phyloP scores from a whole-genome alignment of 2,888 invertebrate species.

The Macropis europaea region DNA sequence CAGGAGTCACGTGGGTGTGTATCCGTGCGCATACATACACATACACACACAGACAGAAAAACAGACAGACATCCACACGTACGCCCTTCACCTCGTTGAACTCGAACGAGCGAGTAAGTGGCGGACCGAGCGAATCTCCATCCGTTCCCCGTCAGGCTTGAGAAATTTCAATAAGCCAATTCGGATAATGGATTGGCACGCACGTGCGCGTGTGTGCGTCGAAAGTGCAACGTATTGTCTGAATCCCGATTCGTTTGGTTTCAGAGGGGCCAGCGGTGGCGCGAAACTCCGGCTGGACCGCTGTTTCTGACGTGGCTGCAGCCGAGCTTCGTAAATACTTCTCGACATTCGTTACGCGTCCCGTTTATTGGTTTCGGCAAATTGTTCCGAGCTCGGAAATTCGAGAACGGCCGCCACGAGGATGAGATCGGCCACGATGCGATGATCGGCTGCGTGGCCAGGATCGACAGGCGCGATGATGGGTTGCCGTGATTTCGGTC shows the following conservation, averaged over 20 bases:
- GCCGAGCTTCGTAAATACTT: slow-evolving; percentile 48
- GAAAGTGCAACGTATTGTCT: slow-evolving; percentile 62
- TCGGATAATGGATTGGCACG: slow-evolving; percentile 78
- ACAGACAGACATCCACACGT: not conserved
- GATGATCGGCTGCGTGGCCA: slow-evolving; percentile 9
- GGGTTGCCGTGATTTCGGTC: slow-evolving; percentile 60
- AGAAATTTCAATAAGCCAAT: slow-evolving; percentile 80
- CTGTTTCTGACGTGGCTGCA: slow-evolving; percentile 52
- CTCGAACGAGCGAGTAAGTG: slow-evolving; percentile 63
- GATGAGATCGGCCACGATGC: not conserved
- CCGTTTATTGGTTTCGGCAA: slow-evolving; percentile 50
- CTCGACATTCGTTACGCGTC: slow-evolving; percentile 47
- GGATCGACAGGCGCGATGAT: slow-evolving; percentile 58
- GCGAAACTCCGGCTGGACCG: slow-evolving; percentile 52
- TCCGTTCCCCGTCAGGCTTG: slow-evolving; percentile 73
- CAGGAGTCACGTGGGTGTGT: not conserved
- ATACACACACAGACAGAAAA: not conserved
- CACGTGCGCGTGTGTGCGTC: slow-evolving; percentile 57
- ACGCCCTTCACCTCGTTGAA: slow-evolving; percentile 30
- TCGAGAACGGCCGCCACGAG: slow-evolving; percentile 9
- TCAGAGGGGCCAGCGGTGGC: not conserved
- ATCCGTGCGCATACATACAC: not conserved
- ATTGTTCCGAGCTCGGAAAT: slow-evolving; percentile 37
- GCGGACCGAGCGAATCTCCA: slow-evolving; percentile 75
- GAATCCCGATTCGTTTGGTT: slow-evolving; percentile 62